Evolutionary conservation across 2,888 invertebrate species (phyloP).

Genomic region (Leucoptera coffeella): DNA sequence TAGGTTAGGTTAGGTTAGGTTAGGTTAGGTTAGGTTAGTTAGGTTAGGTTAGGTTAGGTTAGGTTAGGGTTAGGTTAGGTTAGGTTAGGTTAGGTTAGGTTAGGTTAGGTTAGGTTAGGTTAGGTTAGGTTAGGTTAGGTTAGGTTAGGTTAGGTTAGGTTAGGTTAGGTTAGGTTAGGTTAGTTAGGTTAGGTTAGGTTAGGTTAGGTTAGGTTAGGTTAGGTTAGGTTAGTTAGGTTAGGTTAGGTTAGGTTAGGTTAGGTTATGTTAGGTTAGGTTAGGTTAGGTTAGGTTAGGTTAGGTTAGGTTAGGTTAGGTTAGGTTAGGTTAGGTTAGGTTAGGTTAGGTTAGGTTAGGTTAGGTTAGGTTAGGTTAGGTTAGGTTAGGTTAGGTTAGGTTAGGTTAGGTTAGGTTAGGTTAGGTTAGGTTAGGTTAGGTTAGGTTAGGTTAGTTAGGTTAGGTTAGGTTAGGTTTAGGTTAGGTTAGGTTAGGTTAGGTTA

Average conservation of each 20-base stretch:
- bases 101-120: conserved; percentile 9
- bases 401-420: conserved; percentile 9
- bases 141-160: conserved; percentile 8
- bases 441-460: conserved; percentile 9
- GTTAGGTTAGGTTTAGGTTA: no score
- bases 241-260: conserved; percentile 8
- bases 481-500: conserved; percentile 6
- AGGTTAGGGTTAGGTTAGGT: no score
- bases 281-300: conserved; percentile 9
- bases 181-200: conserved; percentile 8
- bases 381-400: conserved; percentile 9
- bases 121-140: conserved; percentile 10
- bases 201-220: conserved; percentile 8
- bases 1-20: conserved; percentile 8
- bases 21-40: conserved; percentile 11
- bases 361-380: conserved; percentile 9
- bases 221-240: conserved; percentile 8
- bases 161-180: conserved; percentile 9
- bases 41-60: conserved; percentile 8
- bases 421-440: conserved; percentile 9
- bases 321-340: conserved; percentile 9
- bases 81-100: conserved; percentile 5
- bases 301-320: conserved; percentile 9
- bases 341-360: conserved; percentile 8
- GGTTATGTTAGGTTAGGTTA: no score